phyloP scores from a whole-genome alignment of 2,113 vertebrate genomes.

The Neomonachus schauinslandi region DNA sequence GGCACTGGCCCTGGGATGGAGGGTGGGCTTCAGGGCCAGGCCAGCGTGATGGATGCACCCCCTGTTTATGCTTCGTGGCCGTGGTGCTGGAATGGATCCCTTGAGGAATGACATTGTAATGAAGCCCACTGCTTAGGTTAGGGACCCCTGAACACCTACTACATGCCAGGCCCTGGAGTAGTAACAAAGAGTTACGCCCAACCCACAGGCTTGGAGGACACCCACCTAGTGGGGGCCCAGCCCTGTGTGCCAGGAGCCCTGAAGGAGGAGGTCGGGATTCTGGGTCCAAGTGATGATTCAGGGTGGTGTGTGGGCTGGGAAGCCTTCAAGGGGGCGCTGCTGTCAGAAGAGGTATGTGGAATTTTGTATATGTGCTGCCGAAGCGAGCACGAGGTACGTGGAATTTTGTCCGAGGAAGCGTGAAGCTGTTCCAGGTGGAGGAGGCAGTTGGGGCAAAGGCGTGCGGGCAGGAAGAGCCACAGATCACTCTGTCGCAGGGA shows the following conservation, averaged over 20 bases:
- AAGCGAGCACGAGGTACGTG: fast-evolving
- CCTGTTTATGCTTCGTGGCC: not conserved
- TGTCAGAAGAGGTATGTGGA: not conserved
- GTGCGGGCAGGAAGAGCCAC: fast-evolving
- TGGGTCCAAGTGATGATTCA: not conserved
- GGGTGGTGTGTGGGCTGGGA: no score
- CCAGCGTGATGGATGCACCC: not conserved
- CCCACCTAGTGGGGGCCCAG: not conserved
- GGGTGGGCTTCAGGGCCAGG: not conserved
- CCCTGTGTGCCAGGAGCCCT: not conserved
- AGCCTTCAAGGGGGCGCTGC: not conserved
- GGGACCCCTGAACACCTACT: no score
- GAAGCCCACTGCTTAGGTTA: not conserved
- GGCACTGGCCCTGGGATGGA: not conserved
- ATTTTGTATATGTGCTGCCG: no score
- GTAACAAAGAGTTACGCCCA: not conserved
- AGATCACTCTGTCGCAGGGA: not conserved
- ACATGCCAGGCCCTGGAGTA: not conserved
- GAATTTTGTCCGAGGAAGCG: not conserved
- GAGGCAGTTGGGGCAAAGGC: not conserved
- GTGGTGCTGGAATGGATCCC: not conserved
- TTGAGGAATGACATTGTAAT: not conserved
- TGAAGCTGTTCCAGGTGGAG: fast-evolving
- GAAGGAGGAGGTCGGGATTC: not conserved
- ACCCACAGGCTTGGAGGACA: fast-evolving